Evolutionary conservation across 2,797 vertebrate genomes (phyloP).

Genomic region (Lateolabrax maculatus): DNA sequence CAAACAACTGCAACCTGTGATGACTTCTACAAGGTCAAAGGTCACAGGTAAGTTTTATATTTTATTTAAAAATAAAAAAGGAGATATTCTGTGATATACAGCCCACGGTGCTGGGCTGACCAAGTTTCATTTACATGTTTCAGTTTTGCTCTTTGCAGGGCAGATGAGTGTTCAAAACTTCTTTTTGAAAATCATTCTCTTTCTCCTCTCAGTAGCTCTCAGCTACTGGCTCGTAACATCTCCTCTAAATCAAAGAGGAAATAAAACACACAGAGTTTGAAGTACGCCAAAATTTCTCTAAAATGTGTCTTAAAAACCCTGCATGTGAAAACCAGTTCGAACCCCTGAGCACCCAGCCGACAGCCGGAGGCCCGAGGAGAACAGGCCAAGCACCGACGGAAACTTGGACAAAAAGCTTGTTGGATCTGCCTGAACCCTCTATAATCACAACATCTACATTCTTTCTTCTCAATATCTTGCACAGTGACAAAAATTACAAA

Average conservation of each 20-base stretch:
- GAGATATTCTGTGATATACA: slow-evolving; percentile 1
- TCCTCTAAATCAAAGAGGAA: slow-evolving; percentile 27
- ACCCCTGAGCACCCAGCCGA: neutral
- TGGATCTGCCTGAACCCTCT: neutral
- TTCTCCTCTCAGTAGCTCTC: neutral
- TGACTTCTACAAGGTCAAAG: slow-evolving; percentile 17
- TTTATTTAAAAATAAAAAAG: neutral
- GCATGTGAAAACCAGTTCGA: neutral
- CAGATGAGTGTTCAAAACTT: slow-evolving; percentile 40
- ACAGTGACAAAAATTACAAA: slow-evolving; percentile 5
- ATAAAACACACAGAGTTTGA: slow-evolving; percentile 11
- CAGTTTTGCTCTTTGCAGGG: slow-evolving; percentile 32
- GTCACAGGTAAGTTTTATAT: slow-evolving; percentile 9
- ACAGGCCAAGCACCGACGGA: slow-evolving; percentile 1
- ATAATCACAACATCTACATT: neutral
- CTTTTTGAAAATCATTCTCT: neutral
- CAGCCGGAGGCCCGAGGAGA: neutral
- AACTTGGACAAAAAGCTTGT: neutral
- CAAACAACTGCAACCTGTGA: slow-evolving; percentile 18
- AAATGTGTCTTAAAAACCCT: neutral
- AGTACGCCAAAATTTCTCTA: neutral
- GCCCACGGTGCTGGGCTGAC: neutral
- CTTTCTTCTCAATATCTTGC: slow-evolving; percentile 2
- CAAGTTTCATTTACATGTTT: neutral
- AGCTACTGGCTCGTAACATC: neutral